Base-by-base conservation (phyloP, 2,888 invertebrate genomes). In the Diarsia brunnea region DNA sequence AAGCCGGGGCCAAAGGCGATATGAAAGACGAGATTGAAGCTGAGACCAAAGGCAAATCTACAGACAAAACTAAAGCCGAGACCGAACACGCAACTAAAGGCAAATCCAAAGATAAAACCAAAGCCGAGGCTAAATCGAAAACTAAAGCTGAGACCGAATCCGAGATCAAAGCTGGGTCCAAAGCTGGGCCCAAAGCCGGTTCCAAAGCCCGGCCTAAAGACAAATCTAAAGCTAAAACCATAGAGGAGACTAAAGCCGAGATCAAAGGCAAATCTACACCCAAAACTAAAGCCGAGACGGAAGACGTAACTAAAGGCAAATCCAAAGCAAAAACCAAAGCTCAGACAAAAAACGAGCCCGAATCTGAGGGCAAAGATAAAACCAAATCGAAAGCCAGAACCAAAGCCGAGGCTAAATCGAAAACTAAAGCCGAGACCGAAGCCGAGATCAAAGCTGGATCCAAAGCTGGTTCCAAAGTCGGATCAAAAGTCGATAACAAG, bases 381-480 rank as follows among this genome's bases (percentile, higher is more conserved):
- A 5, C 31, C 7, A 73, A 71, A 55, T 4, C 14, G 8, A 16
- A 10, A 5, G 7, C 4, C n/a, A 53, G 45, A 72, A 24, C 27
- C n/a, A 67, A 67, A 53, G 12, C 12, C 21, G 14, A 8, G 8
- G 38, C 38, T 38, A 38, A 38, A 38, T 38, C 38, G 4, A 38
- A 38, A 38, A 21, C 4, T 24, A 71, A 53, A 72, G 21, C 21
- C 1, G 31, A 38, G 10, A 12, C 21, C 19, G 24, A 51, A 74
- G 21, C 31, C 0, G 7, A 0, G n/a, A 0, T 19, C 24, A 58
- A 58, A 45, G 10, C 14, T 1, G 53, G 0, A 10, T 8, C 70
- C 65, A 64, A 64, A 76, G 55, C 16, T 1, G 75, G 47, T 8
- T 10, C 47, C 21, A 55, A 31, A 16, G 10, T 27, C 19, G 75